Evolutionary conservation across 2,797 vertebrate genomes (phyloP).

Genomic region (Danio jaintianensis): DNA sequence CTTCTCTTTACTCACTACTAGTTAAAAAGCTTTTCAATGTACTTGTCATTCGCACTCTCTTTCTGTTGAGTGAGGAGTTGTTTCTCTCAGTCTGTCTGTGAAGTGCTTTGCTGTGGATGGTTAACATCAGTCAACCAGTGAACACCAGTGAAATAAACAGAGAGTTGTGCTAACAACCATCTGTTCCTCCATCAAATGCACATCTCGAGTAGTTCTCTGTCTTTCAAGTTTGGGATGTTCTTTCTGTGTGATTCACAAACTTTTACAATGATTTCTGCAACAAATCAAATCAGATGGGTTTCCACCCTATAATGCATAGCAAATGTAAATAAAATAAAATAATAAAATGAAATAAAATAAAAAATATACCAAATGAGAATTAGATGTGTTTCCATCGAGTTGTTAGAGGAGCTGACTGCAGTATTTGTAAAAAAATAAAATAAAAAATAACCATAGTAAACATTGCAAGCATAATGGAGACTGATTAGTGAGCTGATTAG

Average conservation of each 20-base stretch:
- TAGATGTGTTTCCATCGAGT: no score
- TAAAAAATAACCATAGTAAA: no score
- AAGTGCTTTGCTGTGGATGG: slow-evolving; percentile 85
- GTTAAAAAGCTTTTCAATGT: slow-evolving; percentile 3
- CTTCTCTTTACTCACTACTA: slow-evolving; percentile 1
- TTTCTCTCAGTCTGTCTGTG: slow-evolving; percentile 79
- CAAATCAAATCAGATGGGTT: no score
- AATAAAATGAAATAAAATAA: no score
- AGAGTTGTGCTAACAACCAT: slow-evolving; percentile 61
- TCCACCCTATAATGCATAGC: no score
- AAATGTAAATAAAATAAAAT: no score
- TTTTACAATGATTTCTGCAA: not conserved
- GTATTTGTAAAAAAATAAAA: no score
- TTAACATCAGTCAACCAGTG: slow-evolving; percentile 79
- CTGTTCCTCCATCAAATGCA: slow-evolving; percentile 70
- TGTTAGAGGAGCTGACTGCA: no score
- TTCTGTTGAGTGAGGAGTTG: slow-evolving; percentile 77
- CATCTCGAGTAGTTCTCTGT: not conserved
- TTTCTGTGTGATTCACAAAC: slow-evolving; percentile 6
- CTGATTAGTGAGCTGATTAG: no score
- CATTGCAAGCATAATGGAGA: no score
- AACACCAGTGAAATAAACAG: slow-evolving; percentile 66
- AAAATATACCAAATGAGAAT: no score
- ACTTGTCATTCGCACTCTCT: slow-evolving; percentile 23
- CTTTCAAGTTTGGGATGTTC: slow-evolving; percentile 16